Base-by-base conservation (phyloP, 2,888 invertebrate species). In the Miltochrista miniata region DNA sequence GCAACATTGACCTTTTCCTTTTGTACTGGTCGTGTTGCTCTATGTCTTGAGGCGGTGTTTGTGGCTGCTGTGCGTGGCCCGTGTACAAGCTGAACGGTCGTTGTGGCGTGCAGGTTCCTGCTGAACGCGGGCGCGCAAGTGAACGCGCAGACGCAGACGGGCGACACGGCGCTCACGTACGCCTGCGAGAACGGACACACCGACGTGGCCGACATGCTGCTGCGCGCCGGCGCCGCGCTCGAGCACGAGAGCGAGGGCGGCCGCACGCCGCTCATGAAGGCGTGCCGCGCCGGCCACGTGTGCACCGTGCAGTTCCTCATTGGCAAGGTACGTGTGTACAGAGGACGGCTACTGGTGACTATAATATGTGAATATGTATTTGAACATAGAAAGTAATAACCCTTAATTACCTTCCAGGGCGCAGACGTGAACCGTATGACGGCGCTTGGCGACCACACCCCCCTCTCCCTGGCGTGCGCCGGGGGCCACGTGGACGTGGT, bases 181-280 rank as follows among this genome's bases (percentile, higher is more conserved):
- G 99, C 99, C 47, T 98, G 98, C 90, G 99, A 99, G 92, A 99
- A 99, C 92, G 99, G 99, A 0, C 99, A 99, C 90, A 98, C 98
- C 0, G 98, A 98, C 90, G 98, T 99, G 18, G 98, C 98, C 15
- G 98, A 98, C 85, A 94, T 98, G 56, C 93, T 99, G 52, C 92
- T 99, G 62, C 96, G 97, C 63, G 96, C 96, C 80, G 97, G 97
- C 66, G 99, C 98, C 47, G 95, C 97, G 86, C 90, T 99, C 76
- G 98, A 99, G 88, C 98, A 98, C 88, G 98, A 98, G 91, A 97
- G 97, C 40, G 99, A 99, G 87, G 99, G 98, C 56, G 99, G 99
- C 5, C 94, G 98, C 72, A 99, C 99, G 59, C 98, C 99, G 42
- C 91, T 99, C 76, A 99, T 99, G 99, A 99, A 99, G 91, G 99